These are phyloP conservation scores for Zelostemma sp. DNA, from an alignment of 1,140 invertebrate species.

Conservation along the genomic window DNA sequence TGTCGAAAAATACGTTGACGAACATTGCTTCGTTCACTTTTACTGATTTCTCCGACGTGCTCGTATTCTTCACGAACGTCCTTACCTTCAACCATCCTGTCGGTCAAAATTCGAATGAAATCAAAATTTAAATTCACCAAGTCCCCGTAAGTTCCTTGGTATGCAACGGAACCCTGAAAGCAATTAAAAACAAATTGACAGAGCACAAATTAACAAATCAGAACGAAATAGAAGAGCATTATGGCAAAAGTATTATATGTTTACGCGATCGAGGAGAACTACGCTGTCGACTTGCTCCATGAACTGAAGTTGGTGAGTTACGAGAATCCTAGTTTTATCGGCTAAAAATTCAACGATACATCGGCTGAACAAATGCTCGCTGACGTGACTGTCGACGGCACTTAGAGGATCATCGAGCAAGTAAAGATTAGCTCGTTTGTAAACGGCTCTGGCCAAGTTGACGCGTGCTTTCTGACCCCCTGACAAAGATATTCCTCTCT, in stretches of 20 bases:
- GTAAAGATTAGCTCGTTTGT: constrained; percentile 80
- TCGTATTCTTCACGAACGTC: too few species aligned
- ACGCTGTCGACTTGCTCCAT: constrained; percentile 81
- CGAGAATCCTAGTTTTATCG: constrained; percentile 82
- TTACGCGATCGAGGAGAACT: constrained; percentile 81
- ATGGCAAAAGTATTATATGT: constrained; percentile 21
- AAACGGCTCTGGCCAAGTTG: too few species aligned
- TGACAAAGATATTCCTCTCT: constrained; percentile 84
- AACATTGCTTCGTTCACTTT: background rate
- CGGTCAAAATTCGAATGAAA: too few species aligned
- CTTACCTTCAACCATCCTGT: too few species aligned
- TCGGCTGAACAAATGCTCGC: constrained; percentile 75
- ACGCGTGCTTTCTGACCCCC: constrained; percentile 93
- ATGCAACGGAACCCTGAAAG: too few species aligned
- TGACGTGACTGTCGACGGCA: constrained; percentile 80
- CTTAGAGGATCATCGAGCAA: constrained; percentile 85
- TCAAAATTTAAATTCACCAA: too few species aligned
- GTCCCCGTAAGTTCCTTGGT: too few species aligned
- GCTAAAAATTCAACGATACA: too few species aligned
- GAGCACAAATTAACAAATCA: too few species aligned
- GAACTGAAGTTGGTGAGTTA: constrained; percentile 89
- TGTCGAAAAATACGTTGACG: background rate
- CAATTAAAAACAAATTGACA: too few species aligned
- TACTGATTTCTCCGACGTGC: too few species aligned
- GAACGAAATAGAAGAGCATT: too few species aligned